These are phyloP conservation scores for Hypselothyrea guttata DNA, from an alignment of 2,888 invertebrate genomes.

Conservation along the genomic window DNA sequence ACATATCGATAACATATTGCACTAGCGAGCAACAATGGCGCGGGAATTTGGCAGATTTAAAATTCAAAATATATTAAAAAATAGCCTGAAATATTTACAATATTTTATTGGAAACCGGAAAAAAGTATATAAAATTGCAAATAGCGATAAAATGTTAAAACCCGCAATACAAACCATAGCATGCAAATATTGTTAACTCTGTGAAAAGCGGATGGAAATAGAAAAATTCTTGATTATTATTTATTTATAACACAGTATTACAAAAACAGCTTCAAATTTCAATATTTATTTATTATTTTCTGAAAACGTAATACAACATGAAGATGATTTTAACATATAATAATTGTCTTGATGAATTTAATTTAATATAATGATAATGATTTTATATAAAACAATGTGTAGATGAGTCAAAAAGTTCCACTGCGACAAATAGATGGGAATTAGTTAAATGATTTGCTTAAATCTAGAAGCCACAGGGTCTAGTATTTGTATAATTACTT, in stretches of 20 bases:
- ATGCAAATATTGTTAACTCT: too few relatives aligned
- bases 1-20: neutral
- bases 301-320: constrained; percentile 64
- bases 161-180: neutral
- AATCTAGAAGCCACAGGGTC: constrained; percentile 40
- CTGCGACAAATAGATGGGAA: neutral
- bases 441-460: too few relatives aligned
- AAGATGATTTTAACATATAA: constrained; percentile 45
- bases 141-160: neutral
- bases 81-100: too few relatives aligned
- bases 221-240: too few relatives aligned
- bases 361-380: constrained; percentile 6
- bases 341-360: constrained; percentile 25
- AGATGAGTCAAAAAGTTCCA: constrained; percentile 7
- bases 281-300: too few relatives aligned
- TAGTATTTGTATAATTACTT: constrained; percentile 25
- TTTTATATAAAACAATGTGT: constrained; percentile 17
- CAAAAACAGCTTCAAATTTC: too few relatives aligned
- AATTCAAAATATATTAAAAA: too few relatives aligned
- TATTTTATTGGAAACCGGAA: too few relatives aligned
- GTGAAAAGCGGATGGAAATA: too few relatives aligned
- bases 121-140: neutral
- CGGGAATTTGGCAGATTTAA: too few relatives aligned
- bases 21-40: too few relatives aligned
- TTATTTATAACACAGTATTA: too few relatives aligned